phyloP scores from a whole-genome alignment of 2,797 vertebrate genomes.

The Acrossocheilus fasciatus region DNA sequence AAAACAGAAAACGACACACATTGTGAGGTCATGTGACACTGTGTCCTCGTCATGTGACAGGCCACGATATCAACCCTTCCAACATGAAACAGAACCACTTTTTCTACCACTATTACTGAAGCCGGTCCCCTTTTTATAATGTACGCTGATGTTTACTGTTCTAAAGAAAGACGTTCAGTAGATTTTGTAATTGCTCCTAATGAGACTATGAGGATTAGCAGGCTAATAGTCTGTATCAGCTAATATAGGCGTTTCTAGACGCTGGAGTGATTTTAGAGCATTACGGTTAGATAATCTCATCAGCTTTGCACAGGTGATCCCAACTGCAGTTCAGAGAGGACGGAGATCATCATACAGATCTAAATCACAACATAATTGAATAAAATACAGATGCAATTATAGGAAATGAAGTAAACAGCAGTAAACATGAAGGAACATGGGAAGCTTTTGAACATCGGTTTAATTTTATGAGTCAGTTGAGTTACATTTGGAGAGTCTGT shows the following conservation, averaged over 20 bases:
- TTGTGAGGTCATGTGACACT: background rate
- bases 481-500: background rate
- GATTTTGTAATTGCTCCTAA: conserved; percentile 18
- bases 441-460: background rate
- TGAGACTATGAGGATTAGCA: conserved; percentile 60
- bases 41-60: background rate
- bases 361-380: background rate
- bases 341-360: conserved; percentile 9
- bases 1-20: conserved; percentile 16
- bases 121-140: background rate
- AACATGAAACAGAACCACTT: background rate
- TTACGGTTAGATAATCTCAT: conserved; percentile 49
- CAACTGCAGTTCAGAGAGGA: conserved; percentile 11
- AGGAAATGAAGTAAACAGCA: background rate
- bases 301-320: conserved; percentile 44
- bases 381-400: background rate
- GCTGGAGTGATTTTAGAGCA: conserved; percentile 60
- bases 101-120: background rate
- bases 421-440: background rate
- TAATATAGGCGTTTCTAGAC: conserved; percentile 49
- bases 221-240: conserved; percentile 64
- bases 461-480: background rate
- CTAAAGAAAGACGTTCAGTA: conserved; percentile 11
- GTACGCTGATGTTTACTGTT: background rate
- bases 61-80: background rate